These are phyloP conservation scores for Sphyrna mokarran DNA, from an alignment of 2,113 vertebrate species.

Conservation along the genomic window DNA sequence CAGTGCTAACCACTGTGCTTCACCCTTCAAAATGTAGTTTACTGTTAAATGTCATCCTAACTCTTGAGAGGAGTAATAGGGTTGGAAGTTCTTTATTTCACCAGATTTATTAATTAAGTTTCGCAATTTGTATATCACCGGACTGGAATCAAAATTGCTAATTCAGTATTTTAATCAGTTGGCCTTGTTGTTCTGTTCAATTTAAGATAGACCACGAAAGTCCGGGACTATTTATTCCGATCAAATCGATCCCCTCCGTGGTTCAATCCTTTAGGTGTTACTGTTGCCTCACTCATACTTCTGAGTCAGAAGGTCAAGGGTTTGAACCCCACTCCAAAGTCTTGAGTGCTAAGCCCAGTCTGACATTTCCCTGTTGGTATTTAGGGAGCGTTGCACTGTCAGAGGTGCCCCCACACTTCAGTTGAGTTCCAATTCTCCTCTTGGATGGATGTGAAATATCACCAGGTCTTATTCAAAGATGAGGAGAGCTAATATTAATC, in stretches of 20 bases:
- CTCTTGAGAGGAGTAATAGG: no score
- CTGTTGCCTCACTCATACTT: neutral
- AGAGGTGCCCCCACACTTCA: neutral
- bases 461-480: neutral
- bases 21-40: no score
- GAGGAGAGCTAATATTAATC: neutral
- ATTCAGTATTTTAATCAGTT: neutral
- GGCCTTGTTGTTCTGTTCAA: neutral
- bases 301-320: neutral
- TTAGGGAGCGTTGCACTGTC: neutral
- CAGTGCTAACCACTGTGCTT: no score
- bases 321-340: neutral
- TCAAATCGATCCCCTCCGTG: neutral
- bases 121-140: neutral
- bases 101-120: neutral
- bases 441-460: neutral
- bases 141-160: neutral
- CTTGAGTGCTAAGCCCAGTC: neutral
- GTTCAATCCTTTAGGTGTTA: neutral
- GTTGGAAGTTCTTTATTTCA: neutral
- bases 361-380: neutral
- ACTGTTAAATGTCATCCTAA: no score
- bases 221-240: neutral
- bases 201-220: neutral
- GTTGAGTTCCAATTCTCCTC: neutral